Base-by-base conservation (phyloP, 2,113 vertebrate species). In the Albula glossodonta region DNA sequence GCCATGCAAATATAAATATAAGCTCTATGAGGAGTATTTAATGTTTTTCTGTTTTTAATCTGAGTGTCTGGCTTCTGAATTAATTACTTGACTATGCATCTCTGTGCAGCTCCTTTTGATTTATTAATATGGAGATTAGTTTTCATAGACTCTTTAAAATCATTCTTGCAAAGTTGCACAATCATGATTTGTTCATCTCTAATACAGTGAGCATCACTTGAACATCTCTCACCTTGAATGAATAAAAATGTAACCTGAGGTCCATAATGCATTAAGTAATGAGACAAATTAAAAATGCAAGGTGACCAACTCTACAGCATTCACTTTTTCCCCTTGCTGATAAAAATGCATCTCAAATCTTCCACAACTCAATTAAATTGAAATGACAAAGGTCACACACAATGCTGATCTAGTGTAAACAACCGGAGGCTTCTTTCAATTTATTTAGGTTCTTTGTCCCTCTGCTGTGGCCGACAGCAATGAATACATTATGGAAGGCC, bases 351-450 rank as follows among this genome's bases (percentile, higher is more conserved):
- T 52, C n/a, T 22, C 10, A 85, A 83, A 88, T 90, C 52, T 86
- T 63, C 81, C 51, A 80, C 49, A 10, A 85, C 83, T 89, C 83
- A 85, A 87, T 88, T 88, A 88, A 86, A 81, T 8, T 79, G 79
- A 74, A 84, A 48, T 86, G 80, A 84, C 60, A 87, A 80, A 89
- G 84, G 80, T 87, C 60, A 49, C 49, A 87, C 84, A 84, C 79
- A 17, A 70, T 41, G 83, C 81, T 82, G 82, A 80, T 88, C 83
- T 84, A 85, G 84, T 80, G 80, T 83, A 86, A 87, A 85, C 84
- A 74, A 84, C 13, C 4, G 22, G 60, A 77, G 79, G 82, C 85
- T 85, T 83, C 80, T 79, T 78, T 83, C 52, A 79, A 88, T 87
- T 83, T 85, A 86, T 80, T 80, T 25, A 86, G 60, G n/a, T 87